Conservation (phyloP, 2,888 invertebrate species). For the Torymus aiolomorphi region DNA sequence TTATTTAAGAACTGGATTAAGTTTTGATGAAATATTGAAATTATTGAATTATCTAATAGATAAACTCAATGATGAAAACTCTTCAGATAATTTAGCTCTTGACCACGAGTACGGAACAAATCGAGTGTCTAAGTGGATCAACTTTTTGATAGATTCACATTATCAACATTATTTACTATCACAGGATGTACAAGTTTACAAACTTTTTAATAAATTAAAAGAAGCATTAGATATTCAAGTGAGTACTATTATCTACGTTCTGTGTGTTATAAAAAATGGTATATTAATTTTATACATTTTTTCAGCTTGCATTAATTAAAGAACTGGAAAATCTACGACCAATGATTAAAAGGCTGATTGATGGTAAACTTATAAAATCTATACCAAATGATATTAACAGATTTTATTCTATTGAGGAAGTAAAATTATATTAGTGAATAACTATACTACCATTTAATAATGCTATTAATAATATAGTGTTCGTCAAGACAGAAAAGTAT, state of each 20-base stretch:
- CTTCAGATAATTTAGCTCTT: background rate
- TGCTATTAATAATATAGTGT: too few species aligned
- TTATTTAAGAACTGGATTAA: slow-evolving; percentile 67
- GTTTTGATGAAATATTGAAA: slow-evolving; percentile 70
- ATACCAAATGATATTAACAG: slow-evolving; percentile 69
- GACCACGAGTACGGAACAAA: slow-evolving; percentile 62
- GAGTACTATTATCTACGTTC: slow-evolving; percentile 59
- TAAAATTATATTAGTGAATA: slow-evolving; percentile 79
- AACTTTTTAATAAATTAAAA: slow-evolving; percentile 76
- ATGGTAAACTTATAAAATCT: slow-evolving; percentile 68
- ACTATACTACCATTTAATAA: too few species aligned
- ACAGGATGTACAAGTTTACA: slow-evolving; percentile 78
- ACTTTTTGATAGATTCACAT: slow-evolving; percentile 81
- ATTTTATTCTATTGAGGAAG: slow-evolving; percentile 79
- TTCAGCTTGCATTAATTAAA: slow-evolving; percentile 60
- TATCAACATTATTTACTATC: slow-evolving; percentile 83
- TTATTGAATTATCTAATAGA: slow-evolving; percentile 70
- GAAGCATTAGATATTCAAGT: slow-evolving; percentile 76
- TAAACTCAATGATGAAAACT: slow-evolving; percentile 60
- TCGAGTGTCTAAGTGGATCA: slow-evolving; percentile 81
- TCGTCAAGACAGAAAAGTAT: too few species aligned
- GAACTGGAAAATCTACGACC: slow-evolving; percentile 70
- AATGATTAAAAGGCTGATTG: slow-evolving; percentile 65
- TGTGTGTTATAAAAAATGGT: background rate
- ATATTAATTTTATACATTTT: background rate